Evolutionary conservation across 2,888 invertebrate genomes (phyloP), one percentile per base, ranked within the genome.

Genomic region (Hipparchia semele): DNA sequence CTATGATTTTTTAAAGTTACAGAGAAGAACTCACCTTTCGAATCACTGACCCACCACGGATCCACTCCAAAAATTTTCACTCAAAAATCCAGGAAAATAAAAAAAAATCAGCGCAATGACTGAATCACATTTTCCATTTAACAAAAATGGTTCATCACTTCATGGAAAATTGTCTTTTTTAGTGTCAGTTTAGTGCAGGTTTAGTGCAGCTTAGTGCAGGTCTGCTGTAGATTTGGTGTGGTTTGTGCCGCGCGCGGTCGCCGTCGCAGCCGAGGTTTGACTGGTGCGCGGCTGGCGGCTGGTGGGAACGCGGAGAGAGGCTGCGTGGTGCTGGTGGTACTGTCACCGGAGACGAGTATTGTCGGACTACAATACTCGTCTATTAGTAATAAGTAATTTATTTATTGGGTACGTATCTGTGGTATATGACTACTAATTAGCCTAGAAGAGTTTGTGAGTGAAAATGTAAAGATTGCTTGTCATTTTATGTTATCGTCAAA

Each of bases 101-200:
- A 69, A 39, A 70, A 72, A 65, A 70, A 66, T 75, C 73, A 72
- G 62, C 84, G 85, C 71, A 69, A 71, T 83, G 91, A 90, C 87
- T 88, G 91, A 91, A 91, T 90, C 91, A 92, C 92, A 92, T 92
- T 92, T 92, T 92, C 88, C 86, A 79, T 85, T 80, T 80, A 84
- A 85, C 84, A 90, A 92, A 92, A 91, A 92, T 92, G 91, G 90
- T 89, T 90, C 92, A 90, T 89, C 87, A 80, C 85, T 68, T 78
- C 79, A 78, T 56, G 54, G 62, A 61, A 45, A 75, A 74, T 71
- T 62, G 62, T 54, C 46, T 71, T 13, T 62, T 58, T n/a, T 61
- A 56, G 54, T 60, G 62, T 49, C 62, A n/a, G n/a, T 61, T 45
- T n/a, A n/a, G 45, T 46, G 59, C 59, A 33, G 56, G 51, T 51